phyloP scores from a whole-genome alignment of 2,888 invertebrate species.

The Cephus runcator region DNA sequence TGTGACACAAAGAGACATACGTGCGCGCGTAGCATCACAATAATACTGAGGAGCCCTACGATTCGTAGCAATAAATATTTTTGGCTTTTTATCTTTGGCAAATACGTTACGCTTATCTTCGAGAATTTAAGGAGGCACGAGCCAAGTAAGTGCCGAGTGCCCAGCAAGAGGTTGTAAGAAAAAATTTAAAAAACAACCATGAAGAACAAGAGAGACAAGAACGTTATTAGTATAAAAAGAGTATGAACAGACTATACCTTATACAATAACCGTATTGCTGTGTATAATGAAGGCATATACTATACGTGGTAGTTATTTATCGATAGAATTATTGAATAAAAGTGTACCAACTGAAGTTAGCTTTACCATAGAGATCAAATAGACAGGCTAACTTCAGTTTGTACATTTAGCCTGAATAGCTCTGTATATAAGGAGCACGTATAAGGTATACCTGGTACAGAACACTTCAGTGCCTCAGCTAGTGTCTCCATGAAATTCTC shows the following conservation, averaged over 20 bases:
- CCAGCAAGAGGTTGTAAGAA: neutral
- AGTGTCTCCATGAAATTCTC: neutral
- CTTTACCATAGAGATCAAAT: neutral
- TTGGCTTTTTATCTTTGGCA: slow-evolving; percentile 21
- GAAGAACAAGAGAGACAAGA: neutral
- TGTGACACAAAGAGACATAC: slow-evolving; percentile 22
- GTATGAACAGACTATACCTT: neutral
- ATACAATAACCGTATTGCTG: neutral
- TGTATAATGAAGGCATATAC: neutral
- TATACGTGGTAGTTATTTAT: neutral
- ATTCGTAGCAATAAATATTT: slow-evolving; percentile 27
- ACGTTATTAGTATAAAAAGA: neutral
- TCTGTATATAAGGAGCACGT: neutral
- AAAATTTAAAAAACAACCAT: neutral
- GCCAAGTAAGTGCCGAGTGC: neutral
- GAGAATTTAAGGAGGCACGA: neutral
- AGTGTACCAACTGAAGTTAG: neutral
- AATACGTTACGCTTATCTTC: slow-evolving; percentile 7
- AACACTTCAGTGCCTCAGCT: neutral
- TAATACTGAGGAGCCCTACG: slow-evolving; percentile 20
- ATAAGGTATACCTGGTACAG: neutral
- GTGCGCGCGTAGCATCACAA: slow-evolving; percentile 13
- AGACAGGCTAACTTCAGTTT: neutral
- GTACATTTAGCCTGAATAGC: neutral
- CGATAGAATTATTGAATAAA: neutral